phyloP scores from a whole-genome alignment of 1,140 invertebrate genomes.

The Pachypsylla venusta region DNA sequence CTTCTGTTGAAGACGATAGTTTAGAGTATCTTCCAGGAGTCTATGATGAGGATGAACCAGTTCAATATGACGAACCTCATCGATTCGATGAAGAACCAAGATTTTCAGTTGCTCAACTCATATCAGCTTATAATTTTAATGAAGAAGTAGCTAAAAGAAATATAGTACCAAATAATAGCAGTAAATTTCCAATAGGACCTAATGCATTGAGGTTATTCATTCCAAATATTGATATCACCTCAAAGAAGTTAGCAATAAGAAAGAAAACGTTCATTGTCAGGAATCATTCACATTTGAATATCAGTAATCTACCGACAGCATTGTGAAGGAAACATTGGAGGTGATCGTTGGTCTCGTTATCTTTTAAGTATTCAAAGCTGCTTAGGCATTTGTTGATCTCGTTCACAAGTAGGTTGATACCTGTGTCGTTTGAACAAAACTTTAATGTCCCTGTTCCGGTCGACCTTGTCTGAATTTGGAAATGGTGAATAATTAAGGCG shows the following conservation, averaged over 20 bases:
- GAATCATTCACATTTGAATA: too few species aligned
- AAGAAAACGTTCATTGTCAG: slow-evolving; percentile 28
- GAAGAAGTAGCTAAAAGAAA: slow-evolving; percentile 32
- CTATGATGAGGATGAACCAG: slow-evolving; percentile 29
- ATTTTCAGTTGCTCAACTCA: slow-evolving; percentile 36
- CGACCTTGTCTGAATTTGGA: too few species aligned
- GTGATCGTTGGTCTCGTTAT: too few species aligned
- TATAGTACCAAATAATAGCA: slow-evolving; percentile 15
- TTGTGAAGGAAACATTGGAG: too few species aligned
- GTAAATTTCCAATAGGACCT: slow-evolving; percentile 35
- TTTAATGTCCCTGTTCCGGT: too few species aligned
- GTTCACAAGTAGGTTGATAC: too few species aligned
- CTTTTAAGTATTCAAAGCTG: too few species aligned
- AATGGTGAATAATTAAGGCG: too few species aligned
- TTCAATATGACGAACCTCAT: too few species aligned
- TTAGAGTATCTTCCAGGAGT: slow-evolving; percentile 25
- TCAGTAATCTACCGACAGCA: too few species aligned
- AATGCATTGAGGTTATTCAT: slow-evolving; percentile 37
- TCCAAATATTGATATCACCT: slow-evolving; percentile 35
- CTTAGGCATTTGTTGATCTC: too few species aligned
- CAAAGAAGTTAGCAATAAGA: slow-evolving; percentile 31
- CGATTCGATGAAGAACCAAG: slow-evolving; percentile 33
- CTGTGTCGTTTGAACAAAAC: too few species aligned
- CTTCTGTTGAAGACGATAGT: background rate
- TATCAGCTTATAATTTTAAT: slow-evolving; percentile 38